Evolutionary conservation across 2,113 vertebrate species (phyloP), one percentile per base, ranked within the genome.

Genomic region (Rallus limicola): DNA sequence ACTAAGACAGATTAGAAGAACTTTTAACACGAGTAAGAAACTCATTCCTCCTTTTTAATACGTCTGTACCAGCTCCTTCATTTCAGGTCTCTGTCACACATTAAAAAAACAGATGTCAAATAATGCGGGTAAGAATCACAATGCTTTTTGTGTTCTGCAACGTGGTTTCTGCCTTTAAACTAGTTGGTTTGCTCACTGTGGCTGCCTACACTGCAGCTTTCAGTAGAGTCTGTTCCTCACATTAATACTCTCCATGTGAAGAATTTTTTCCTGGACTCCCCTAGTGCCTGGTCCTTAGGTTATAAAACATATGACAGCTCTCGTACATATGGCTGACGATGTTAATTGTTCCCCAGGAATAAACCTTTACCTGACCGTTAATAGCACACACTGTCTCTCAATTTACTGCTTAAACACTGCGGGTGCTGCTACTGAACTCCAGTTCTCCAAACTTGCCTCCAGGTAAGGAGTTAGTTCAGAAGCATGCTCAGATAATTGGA

Each of bases 261-360:
- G 69, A 80, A 52, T 77, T 89, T 92, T 94, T 88, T 92, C 92
- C 95, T 88, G 86, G 82, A 83, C 59, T 88, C 63, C 25, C 76
- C 50, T 46, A 34, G 26, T 11, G 65, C 77, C 62, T 63, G 33
- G 26, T 91, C 72, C 63, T 62, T 36, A 59, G 55, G 58, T 85
- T 87, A 80, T 56, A 85, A 90, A 96, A 59, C 59, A 42, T 15
- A n/a, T 3, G 58, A 79, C 74, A 87, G 74, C 48, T 85, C 62
- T 42, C 11, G 46, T n/a, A 72, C 29, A 2, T 20, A 42, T 0
- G 6, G 74, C 44, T 89, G 58, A 92, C 90, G 83, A 87, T 34
- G 55, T 34, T 50, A 87, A 85, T 24, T 93, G 82, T 25, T 74
- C 77, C 79, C 69, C 80, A 79, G 86, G 74, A 93, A 10, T 5